Evolutionary conservation across 2,797 vertebrate genomes (phyloP).

Genomic region (Craterocephalus amniculus): DNA sequence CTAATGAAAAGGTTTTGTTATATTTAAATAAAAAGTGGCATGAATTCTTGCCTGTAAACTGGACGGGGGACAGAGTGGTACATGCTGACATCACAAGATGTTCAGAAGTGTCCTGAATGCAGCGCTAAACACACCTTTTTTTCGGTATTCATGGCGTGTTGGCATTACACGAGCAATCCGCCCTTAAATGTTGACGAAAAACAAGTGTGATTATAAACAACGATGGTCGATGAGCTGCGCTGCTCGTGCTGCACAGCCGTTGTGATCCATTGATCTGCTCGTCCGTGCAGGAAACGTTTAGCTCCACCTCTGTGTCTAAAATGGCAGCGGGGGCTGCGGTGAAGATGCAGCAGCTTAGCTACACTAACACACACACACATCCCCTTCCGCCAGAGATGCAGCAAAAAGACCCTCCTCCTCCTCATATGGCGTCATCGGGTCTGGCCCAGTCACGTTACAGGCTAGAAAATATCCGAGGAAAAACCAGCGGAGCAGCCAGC

Average conservation of each 20-base stretch:
- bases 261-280: not conserved
- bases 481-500: slow-evolving; percentile 34
- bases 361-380: not conserved
- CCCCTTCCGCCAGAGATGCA: slow-evolving; percentile 49
- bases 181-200: not conserved
- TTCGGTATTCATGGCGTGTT: not conserved
- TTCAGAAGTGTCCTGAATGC: not conserved
- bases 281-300: slow-evolving; percentile 1
- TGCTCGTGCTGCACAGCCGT: not conserved
- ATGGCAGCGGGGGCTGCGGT: slow-evolving; percentile 75
- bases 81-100: not conserved
- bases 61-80: fast-evolving
- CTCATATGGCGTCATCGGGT: slow-evolving; percentile 59
- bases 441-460: slow-evolving; percentile 54
- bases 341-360: slow-evolving; percentile 45
- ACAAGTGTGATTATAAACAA: not conserved
- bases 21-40: not conserved
- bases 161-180: no score
- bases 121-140: not conserved
- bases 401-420: slow-evolving; percentile 47
- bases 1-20: not conserved
- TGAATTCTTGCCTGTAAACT: no score
- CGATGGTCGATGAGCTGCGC: not conserved
- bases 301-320: slow-evolving; percentile 70
- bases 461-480: slow-evolving; percentile 10